Percentiles rank a stretch among this genome's conserved stretches.
Conservation (phyloP, 2,888 invertebrate species). For the Erebia epiphron region DNA sequence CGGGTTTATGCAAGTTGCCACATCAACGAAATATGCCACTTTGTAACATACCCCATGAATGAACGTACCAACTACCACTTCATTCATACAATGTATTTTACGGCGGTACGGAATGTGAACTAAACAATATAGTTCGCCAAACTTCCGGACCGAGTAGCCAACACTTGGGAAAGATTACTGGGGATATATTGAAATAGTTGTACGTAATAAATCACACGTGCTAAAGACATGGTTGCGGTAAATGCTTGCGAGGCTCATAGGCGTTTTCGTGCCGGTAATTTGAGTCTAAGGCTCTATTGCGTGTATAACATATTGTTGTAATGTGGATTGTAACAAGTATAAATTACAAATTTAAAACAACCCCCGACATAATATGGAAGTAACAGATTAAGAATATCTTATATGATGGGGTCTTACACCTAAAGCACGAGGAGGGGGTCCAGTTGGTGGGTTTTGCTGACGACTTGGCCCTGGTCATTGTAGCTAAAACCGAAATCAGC, state of each 20-base stretch:
- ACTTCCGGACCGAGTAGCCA: slow-evolving; percentile 30
- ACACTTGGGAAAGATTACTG: slow-evolving; percentile 31
- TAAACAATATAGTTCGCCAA: slow-evolving; percentile 35
- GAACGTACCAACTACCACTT: slow-evolving; percentile 9
- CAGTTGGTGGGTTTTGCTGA: too few species aligned
- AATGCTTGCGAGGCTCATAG: slow-evolving; percentile 20
- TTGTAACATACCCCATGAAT: not conserved
- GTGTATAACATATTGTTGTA: not conserved
- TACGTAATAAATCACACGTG: slow-evolving; percentile 34
- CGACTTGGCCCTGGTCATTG: too few species aligned
- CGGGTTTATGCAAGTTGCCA: slow-evolving; percentile 9
- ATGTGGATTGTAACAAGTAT: too few species aligned
- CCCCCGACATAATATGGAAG: too few species aligned
- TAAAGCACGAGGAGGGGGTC: too few species aligned
- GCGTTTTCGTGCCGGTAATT: slow-evolving; percentile 5
- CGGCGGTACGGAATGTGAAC: slow-evolving; percentile 37
- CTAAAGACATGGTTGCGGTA: slow-evolving; percentile 19
- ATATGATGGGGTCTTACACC: too few species aligned
- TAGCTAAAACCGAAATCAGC: too few species aligned
- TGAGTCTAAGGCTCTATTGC: not conserved
- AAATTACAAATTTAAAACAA: too few species aligned
- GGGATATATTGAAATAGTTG: slow-evolving; percentile 39
- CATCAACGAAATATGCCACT: slow-evolving; percentile 19
- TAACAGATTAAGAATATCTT: too few species aligned
- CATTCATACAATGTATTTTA: slow-evolving; percentile 45